Base-by-base conservation (phyloP, 2,888 invertebrate species). In the Oscheius onirici region DNA sequence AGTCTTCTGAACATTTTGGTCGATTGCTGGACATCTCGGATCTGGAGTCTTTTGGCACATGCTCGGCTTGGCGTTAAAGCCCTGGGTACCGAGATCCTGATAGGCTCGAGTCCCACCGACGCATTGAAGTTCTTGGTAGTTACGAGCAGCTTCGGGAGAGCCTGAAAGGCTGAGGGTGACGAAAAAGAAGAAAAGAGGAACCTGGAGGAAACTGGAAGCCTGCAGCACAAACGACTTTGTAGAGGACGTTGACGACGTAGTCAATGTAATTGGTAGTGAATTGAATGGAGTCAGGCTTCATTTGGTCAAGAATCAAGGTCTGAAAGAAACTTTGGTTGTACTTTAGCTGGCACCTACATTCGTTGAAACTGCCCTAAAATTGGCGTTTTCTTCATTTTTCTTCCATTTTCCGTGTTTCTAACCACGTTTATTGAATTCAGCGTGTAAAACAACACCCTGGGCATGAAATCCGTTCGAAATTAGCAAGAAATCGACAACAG, bases 171-270 rank as follows among this genome's bases (percentile, higher is more conserved):
- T 10, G 13, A 54, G 13, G 10, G n/a, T n/a, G n/a, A n/a, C n/a
- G n/a, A 15, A 6, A 10, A 24, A 15, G 13, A 2, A 20, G 17
- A 10, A 17, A 17, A 3, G 1, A 22, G 13, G n/a, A 13, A 58
- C 58, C 58, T 52, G 15, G 15, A 15, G 52, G 52, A 24, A 40
- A 66, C 24, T 66, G 52, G 22, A 17, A 66, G 17, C 66, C 66
- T 17, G 20, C 1, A 5, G n/a, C 15, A 52, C 66, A 66, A n/a
- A 11, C 28, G 8, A 34, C 52, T 40, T 20, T 52, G 41, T 22
- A 66, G 15, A 34, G 22, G 17, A 43, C 54, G 22, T 26, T 20
- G n/a, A 66, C 66, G 5, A 20, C 66, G 13, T 41, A 49, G n/a
- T 34, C 10, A 3, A 46, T 63, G 3, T 20, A 24, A 15, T 49